Evolutionary conservation across 2,113 vertebrate genomes (phyloP), one percentile per base, ranked within the genome.

Genomic region (Calyptomena viridis): DNA sequence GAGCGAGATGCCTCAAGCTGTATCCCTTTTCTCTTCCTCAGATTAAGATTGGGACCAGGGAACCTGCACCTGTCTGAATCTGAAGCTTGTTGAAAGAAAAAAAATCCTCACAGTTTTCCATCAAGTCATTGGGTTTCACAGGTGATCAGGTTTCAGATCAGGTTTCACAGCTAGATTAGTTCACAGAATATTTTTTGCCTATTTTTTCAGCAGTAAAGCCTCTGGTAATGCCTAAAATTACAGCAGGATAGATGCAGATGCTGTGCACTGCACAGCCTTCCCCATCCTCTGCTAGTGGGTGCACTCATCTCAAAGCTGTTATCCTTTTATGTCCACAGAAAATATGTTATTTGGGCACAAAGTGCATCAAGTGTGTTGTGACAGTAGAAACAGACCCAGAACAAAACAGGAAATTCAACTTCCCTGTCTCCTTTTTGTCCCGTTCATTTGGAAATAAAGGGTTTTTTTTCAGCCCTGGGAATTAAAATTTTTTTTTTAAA

Each of bases 261-360:
- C 12, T 42, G 12, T 19, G 35, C 63, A 6, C 18, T 52, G 69
- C 24, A 40, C 16, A 28, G n/a, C 15, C 49, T 7, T 13, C 31
- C 28, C 14, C 9, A 13, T 30, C 27, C 24, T 31, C 33, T 80
- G n/a, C n/a, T 74, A 33, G 28, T 0, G 3, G 21, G 9, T 42
- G 40, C n/a, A 11, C 62, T 49, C 19, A 20, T 58, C 40, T 81
- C 10, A 5, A 40, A 64, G 14, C 27, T 88, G 8, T 22, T 47
- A 33, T 4, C 18, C 15, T 19, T 47, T 76, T 42, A 12, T 53
- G 6, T 69, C 20, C 19, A 5, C 39, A 63, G 27, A 80, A 87
- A 68, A 55, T 33, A 9, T 0, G 1, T 1, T 7, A 5, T 63
- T 35, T 67, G 23, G 18, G 31, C 40, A 35, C 20, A 42, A 31